Conservation (phyloP, 2,888 invertebrate genomes). For the Pandemis cinnamomeana region DNA sequence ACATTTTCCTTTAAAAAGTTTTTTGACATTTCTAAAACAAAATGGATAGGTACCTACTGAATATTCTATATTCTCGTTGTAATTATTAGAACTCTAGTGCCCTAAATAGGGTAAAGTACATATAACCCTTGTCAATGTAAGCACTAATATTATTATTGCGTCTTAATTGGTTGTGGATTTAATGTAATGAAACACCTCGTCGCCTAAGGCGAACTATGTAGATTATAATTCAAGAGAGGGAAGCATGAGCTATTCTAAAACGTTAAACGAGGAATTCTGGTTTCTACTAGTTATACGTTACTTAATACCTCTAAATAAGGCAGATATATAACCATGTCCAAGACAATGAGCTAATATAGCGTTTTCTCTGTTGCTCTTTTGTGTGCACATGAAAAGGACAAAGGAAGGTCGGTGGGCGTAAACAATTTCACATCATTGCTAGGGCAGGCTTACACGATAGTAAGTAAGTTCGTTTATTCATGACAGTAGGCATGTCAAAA, state of each 20-base stretch:
- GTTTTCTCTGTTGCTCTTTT: too few species aligned
- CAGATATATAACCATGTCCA: not conserved
- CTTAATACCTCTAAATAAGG: not conserved
- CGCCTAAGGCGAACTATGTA: constrained; percentile 1
- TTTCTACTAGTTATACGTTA: constrained; percentile 1
- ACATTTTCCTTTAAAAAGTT: too few species aligned
- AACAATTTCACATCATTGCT: too few species aligned
- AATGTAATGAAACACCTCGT: not conserved
- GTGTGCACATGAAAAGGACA: too few species aligned
- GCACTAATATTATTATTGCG: not conserved
- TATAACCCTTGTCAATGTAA: not conserved
- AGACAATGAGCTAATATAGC: too few species aligned
- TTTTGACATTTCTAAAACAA: too few species aligned
- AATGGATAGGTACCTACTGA: not conserved
- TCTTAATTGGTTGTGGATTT: not conserved
- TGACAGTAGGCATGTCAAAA: too few species aligned
- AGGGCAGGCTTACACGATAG: too few species aligned
- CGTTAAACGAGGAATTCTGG: not conserved
- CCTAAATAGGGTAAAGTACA: not conserved
- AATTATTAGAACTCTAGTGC: too few species aligned
- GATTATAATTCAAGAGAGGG: not conserved
- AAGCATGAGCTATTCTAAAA: not conserved
- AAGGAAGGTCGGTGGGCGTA: too few species aligned
- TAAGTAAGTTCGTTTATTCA: too few species aligned
- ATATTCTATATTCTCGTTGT: too few species aligned